These are phyloP conservation scores for Merops nubicus DNA, from an alignment of 2,113 vertebrate species.

Conservation along the genomic window DNA sequence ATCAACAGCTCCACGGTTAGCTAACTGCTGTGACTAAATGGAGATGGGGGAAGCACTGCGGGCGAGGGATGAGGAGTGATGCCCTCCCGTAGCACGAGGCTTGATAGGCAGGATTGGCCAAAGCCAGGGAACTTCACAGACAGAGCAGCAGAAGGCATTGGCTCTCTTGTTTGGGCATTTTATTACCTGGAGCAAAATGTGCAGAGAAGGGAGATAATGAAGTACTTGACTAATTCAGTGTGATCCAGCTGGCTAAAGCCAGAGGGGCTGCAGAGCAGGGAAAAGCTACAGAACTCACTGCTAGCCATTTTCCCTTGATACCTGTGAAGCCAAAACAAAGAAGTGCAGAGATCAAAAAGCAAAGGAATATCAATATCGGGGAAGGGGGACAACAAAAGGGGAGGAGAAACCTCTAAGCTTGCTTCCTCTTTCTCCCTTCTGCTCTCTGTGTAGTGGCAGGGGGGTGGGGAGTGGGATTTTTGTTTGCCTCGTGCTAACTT, in stretches of 20 bases:
- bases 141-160: slow-evolving; percentile 84
- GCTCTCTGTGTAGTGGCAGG: not conserved
- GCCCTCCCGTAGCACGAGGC: slow-evolving; percentile 73
- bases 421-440: not conserved
- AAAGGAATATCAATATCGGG: slow-evolving; percentile 71
- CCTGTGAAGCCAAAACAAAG: slow-evolving; percentile 83
- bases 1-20: slow-evolving; percentile 80
- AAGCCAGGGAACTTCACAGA: slow-evolving; percentile 85
- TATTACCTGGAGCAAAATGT: slow-evolving; percentile 92
- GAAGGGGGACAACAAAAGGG: not conserved
- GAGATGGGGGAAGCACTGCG: slow-evolving; percentile 74
- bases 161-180: slow-evolving; percentile 79
- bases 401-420: not conserved
- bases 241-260: slow-evolving; percentile 93
- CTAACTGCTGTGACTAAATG: slow-evolving; percentile 79
- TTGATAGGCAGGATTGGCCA: slow-evolving; percentile 75
- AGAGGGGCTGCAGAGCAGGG: slow-evolving; percentile 83
- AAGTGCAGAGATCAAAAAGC: slow-evolving; percentile 78
- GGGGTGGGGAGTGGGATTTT: not conserved
- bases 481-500: slow-evolving; percentile 35
- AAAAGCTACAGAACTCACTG: slow-evolving; percentile 78
- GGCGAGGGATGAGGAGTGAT: slow-evolving; percentile 80
- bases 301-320: slow-evolving; percentile 78
- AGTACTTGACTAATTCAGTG: slow-evolving; percentile 90
- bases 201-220: slow-evolving; percentile 88